Evolutionary conservation across 2,113 vertebrate genomes (phyloP).

Genomic region (Physeter macrocephalus): DNA sequence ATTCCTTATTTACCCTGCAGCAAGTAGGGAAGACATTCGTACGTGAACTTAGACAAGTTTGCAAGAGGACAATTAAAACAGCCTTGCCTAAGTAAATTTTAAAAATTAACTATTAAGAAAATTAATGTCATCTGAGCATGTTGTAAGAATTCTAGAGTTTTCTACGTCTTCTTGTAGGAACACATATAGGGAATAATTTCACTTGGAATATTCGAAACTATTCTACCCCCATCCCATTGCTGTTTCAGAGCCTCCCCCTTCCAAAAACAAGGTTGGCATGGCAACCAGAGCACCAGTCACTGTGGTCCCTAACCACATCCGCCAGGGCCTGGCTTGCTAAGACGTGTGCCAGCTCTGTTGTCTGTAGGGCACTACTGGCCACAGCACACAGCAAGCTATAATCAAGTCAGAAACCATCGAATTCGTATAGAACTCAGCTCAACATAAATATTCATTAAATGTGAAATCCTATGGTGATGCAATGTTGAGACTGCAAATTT

Average conservation of each 20-base stretch:
- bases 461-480: constrained; percentile 70
- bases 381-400: constrained; percentile 59
- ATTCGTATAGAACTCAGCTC: constrained; percentile 71
- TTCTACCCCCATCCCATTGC: constrained; percentile 28
- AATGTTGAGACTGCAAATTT: constrained; percentile 75
- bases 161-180: constrained; percentile 37
- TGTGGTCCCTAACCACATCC: constrained; percentile 60
- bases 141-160: constrained; percentile 44
- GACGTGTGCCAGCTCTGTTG: constrained; percentile 63
- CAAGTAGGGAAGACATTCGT: background rate
- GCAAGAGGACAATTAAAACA: constrained; percentile 33
- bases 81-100: constrained; percentile 13
- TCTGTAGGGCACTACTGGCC: constrained; percentile 62
- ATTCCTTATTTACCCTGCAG: background rate
- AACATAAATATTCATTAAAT: constrained; percentile 76
- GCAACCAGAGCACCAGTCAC: constrained; percentile 61
- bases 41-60: background rate
- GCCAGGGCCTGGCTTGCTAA: constrained; percentile 33
- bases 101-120: background rate
- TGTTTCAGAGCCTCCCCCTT: constrained; percentile 57
- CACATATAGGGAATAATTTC: background rate
- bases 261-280: constrained; percentile 66
- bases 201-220: constrained; percentile 42
- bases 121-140: background rate
- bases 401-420: constrained; percentile 71